Evolutionary conservation across 2,888 invertebrate genomes (phyloP).

Genomic region (Campoplex nolae): DNA sequence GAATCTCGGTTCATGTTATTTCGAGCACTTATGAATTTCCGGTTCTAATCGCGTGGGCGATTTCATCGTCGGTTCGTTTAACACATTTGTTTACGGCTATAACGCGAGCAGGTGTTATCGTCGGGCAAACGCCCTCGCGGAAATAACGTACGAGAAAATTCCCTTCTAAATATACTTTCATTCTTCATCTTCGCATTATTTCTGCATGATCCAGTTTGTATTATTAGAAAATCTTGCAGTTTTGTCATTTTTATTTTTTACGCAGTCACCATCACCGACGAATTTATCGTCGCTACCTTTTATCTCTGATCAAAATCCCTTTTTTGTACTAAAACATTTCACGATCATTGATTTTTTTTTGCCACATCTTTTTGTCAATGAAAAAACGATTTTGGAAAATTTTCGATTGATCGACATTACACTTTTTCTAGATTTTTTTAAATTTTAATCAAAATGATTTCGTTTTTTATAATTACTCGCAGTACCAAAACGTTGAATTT

Average conservation of each 20-base stretch:
- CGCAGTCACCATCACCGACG: background rate
- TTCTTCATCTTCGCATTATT: constrained; percentile 73
- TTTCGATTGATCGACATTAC: background rate
- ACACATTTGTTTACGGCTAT: constrained; percentile 50
- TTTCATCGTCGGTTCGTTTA: background rate
- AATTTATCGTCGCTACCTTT: background rate
- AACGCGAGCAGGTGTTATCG: constrained; percentile 11
- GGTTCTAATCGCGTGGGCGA: constrained; percentile 53
- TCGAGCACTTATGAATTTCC: constrained; percentile 15
- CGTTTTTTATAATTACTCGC: background rate
- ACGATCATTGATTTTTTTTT: background rate
- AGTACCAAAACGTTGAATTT: background rate
- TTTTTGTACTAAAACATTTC: background rate
- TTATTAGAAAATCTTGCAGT: constrained; percentile 65
- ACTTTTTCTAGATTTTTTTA: background rate
- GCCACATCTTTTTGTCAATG: no score
- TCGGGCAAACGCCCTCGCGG: constrained; percentile 30
- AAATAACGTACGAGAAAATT: constrained; percentile 32
- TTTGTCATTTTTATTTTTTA: constrained; percentile 35
- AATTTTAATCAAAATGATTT: background rate
- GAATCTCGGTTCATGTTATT: constrained; percentile 1
- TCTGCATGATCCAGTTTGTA: constrained; percentile 66
- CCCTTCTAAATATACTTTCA: constrained; percentile 69
- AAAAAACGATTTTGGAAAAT: background rate
- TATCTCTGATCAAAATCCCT: no score